Evolutionary conservation across 2,797 vertebrate genomes (phyloP).

Genomic region (Buphagus erythrorhynchus): DNA sequence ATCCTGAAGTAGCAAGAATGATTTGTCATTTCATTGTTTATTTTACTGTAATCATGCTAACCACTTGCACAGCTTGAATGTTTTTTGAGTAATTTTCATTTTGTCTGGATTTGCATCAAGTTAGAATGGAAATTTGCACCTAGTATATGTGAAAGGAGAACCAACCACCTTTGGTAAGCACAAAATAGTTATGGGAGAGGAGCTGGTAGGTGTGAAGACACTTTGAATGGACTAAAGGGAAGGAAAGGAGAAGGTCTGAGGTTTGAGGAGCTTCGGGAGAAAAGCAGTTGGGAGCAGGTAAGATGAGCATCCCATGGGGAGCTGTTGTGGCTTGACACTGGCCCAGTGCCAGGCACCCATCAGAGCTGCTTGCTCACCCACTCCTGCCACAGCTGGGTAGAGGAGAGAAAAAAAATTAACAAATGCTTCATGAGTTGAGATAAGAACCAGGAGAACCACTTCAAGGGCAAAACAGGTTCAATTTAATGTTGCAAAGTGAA

Average conservation of each 20-base stretch:
- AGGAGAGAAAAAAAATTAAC: background rate
- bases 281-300: background rate
- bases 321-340: background rate
- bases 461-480: background rate
- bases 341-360: background rate
- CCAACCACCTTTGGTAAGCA: background rate
- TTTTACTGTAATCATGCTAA: background rate
- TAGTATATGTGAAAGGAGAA: background rate
- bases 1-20: background rate
- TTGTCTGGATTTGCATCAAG: background rate
- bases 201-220: background rate
- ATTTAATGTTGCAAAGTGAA: background rate
- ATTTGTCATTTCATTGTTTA: background rate
- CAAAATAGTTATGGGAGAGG: background rate
- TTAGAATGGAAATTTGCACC: background rate
- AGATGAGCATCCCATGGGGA: background rate
- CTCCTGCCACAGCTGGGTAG: background rate
- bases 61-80: background rate
- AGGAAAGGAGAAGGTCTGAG: background rate
- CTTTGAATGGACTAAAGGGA: background rate
- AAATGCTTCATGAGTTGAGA: fast-evolving
- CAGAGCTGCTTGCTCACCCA: background rate
- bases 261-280: background rate
- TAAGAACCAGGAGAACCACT: background rate
- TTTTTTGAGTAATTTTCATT: background rate